Percentiles rank a stretch among this genome's conserved stretches.
Evolutionary conservation across 2,113 vertebrate species (phyloP).

Genomic region (Acrocephalus kingi): DNA sequence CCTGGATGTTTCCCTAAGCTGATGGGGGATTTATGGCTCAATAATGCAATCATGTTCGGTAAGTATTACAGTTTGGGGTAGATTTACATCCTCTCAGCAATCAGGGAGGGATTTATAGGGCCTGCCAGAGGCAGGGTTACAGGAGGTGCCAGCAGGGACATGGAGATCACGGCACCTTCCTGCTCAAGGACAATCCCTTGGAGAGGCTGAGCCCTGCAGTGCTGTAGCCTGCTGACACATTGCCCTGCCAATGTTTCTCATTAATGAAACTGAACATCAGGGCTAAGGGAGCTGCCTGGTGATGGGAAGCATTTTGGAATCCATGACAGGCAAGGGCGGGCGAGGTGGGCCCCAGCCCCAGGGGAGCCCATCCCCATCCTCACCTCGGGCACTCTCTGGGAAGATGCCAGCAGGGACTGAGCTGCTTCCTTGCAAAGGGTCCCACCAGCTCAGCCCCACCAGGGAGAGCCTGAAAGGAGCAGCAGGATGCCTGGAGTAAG

Average conservation of each 20-base stretch:
- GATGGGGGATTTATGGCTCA: slow-evolving; percentile 63
- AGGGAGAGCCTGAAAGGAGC: not conserved
- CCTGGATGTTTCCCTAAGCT: slow-evolving; percentile 35
- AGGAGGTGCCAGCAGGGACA: not conserved
- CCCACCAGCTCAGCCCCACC: not conserved
- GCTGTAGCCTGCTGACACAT: not conserved
- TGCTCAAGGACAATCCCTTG: not conserved
- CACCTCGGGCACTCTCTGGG: rapidly evolving
- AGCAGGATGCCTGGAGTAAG: not conserved
- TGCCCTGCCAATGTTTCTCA: not conserved
- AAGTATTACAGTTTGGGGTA: not conserved
- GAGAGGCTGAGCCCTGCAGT: not conserved
- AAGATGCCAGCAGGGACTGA: rapidly evolving
- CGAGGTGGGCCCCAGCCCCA: not conserved
- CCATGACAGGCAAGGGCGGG: not conserved
- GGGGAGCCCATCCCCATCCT: not conserved
- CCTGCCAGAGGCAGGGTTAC: not conserved
- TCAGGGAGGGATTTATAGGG: slow-evolving; percentile 31
- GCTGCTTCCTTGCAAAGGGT: not conserved
- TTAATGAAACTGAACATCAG: not conserved
- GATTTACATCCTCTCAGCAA: slow-evolving; percentile 36
- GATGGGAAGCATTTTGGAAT: not conserved
- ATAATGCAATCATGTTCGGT: slow-evolving; percentile 17
- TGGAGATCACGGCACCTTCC: not conserved
- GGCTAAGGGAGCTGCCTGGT: not conserved